Conservation (phyloP, 2,888 invertebrate genomes). For the Drosophila dives region DNA sequence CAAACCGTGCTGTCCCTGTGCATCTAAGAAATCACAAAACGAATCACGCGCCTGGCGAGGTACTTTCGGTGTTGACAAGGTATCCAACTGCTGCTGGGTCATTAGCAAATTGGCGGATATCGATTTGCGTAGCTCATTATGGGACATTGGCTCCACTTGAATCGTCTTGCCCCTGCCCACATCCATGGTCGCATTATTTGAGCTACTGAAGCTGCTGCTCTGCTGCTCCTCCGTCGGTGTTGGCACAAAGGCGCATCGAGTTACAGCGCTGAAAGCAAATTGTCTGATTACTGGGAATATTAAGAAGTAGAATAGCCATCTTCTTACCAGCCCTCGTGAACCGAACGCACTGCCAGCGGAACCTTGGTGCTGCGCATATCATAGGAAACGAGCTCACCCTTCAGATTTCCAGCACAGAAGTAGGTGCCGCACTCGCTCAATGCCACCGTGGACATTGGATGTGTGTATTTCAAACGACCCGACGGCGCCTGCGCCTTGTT, state of each 20-base stretch:
- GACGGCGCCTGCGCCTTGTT: conserved; percentile 74
- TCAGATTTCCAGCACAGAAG: conserved; percentile 83
- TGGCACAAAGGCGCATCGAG: conserved; percentile 82
- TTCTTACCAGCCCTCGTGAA: conserved; percentile 72
- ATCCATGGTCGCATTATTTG: conserved; percentile 50
- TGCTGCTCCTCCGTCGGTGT: conserved; percentile 57
- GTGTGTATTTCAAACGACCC: conserved; percentile 65
- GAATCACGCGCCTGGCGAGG: conserved; percentile 76
- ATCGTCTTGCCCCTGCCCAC: conserved; percentile 5
- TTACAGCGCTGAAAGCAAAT: conserved; percentile 58
- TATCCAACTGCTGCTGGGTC: conserved; percentile 33
- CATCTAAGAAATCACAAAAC: conserved; percentile 83
- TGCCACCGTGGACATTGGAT: conserved; percentile 82
- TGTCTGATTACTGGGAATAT: not conserved
- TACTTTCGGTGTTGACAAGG: conserved; percentile 30
- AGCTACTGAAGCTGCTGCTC: conserved; percentile 63
- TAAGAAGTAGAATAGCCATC: not conserved
- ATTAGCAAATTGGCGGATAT: conserved; percentile 47
- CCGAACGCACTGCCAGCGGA: conserved; percentile 69
- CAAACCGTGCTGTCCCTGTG: conserved; percentile 54
- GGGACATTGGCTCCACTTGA: conserved; percentile 39
- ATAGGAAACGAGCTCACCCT: conserved; percentile 83
- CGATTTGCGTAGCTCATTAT: conserved; percentile 67
- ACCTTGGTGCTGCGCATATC: conserved; percentile 82
- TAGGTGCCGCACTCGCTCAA: conserved; percentile 83